These are phyloP conservation scores for Pollachius pollachius DNA, from an alignment of 2,113 vertebrate genomes.

Conservation along the genomic window DNA sequence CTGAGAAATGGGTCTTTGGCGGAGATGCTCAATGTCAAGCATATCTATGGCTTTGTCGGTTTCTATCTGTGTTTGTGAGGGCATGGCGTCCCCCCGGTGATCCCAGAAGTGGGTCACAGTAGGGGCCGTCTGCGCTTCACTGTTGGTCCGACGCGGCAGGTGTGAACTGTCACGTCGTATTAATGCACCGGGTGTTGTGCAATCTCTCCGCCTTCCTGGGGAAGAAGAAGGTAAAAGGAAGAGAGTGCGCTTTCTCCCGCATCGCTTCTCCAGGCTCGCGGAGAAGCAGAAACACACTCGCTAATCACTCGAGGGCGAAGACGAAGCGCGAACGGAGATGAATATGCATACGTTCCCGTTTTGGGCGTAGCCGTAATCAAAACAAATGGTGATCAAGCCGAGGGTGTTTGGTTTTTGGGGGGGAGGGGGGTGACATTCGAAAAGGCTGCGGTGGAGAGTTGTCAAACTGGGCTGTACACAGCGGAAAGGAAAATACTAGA, in stretches of 20 bases:
- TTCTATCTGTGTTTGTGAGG: too few species aligned
- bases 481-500: conserved; percentile 35
- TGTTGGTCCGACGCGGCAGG: too few species aligned
- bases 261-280: conserved; percentile 31
- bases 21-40: too few species aligned
- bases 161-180: too few species aligned
- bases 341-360: conserved; percentile 63
- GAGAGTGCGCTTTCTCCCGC: not conserved
- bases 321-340: conserved; percentile 51
- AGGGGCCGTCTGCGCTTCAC: too few species aligned
- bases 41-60: too few species aligned
- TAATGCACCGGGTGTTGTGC: too few species aligned
- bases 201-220: too few species aligned
- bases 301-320: conserved; percentile 50
- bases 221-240: conserved; percentile 11
- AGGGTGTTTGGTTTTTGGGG: not conserved
- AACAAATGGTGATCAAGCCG: conserved; percentile 58
- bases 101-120: too few species aligned
- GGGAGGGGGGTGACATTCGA: conserved; percentile 39
- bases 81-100: too few species aligned
- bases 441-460: conserved; percentile 39
- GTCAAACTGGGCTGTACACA: conserved; percentile 52
- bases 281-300: conserved; percentile 33
- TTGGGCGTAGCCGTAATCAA: conserved; percentile 57
- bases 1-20: too few species aligned